Conservation (phyloP, 2,113 vertebrate genomes). For the Oryzias curvinotus region DNA sequence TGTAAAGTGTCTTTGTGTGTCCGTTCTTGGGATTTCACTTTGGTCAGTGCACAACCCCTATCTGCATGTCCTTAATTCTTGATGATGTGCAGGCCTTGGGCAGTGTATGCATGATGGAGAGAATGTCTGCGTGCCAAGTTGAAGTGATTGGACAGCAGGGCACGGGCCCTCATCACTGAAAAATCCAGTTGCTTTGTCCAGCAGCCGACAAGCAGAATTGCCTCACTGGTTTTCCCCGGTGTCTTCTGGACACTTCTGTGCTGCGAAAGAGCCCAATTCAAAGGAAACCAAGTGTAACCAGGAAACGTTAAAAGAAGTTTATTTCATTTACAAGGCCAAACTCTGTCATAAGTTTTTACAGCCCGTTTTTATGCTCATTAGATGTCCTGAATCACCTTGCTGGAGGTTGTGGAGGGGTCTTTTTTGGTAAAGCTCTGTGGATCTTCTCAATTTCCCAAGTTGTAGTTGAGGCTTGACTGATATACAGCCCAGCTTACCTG, state of each 20-base stretch:
- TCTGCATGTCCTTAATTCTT: constrained; percentile 82
- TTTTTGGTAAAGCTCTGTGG: constrained; percentile 23
- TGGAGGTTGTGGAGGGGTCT: constrained; percentile 14
- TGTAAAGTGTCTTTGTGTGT: constrained; percentile 21
- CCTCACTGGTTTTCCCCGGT: constrained; percentile 34
- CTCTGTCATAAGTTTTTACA: constrained; percentile 30
- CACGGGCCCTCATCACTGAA: constrained; percentile 42
- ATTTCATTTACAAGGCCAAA: constrained; percentile 29
- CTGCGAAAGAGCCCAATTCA: constrained; percentile 57
- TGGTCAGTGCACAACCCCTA: constrained; percentile 74
- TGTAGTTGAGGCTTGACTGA: constrained; percentile 28
- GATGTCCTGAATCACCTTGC: constrained; percentile 30
- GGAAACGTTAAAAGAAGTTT: constrained; percentile 37
- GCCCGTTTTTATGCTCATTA: constrained; percentile 10
- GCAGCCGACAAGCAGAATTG: constrained; percentile 37
- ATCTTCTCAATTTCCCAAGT: constrained; percentile 44
- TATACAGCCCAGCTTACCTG: constrained; percentile 56
- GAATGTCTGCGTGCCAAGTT: constrained; percentile 69
- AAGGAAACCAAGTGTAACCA: constrained; percentile 31
- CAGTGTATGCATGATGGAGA: constrained; percentile 76
- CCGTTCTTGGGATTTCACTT: constrained; percentile 65
- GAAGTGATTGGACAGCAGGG: constrained; percentile 67
- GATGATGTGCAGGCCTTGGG: constrained; percentile 80
- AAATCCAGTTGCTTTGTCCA: constrained; percentile 45
- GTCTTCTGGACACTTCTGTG: constrained; percentile 41